These are phyloP conservation scores for Clepsis dumicolana DNA, from an alignment of 2,888 invertebrate genomes.

Conservation along the genomic window DNA sequence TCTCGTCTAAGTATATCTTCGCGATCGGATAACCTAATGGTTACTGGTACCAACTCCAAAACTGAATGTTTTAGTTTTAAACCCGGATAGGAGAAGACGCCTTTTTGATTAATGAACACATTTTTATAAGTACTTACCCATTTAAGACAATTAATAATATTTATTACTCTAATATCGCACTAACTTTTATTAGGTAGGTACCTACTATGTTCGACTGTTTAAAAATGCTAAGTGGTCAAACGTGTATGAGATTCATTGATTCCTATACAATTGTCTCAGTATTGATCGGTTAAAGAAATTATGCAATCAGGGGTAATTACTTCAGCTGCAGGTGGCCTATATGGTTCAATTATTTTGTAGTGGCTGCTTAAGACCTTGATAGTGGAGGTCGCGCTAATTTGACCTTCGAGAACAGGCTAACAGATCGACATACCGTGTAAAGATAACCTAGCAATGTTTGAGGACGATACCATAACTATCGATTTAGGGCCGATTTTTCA, in stretches of 20 bases:
- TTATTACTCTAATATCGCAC: too few species aligned
- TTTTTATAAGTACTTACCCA: too few species aligned
- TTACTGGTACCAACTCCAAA: neutral
- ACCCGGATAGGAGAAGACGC: neutral
- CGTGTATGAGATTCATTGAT: neutral
- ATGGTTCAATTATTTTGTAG: neutral
- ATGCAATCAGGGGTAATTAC: neutral
- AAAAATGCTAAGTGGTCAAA: neutral
- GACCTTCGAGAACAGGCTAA: slow-evolving; percentile 11
- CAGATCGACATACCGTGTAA: slow-evolving; percentile 1
- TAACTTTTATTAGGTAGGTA: too few species aligned
- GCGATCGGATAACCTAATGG: neutral
- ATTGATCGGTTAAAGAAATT: neutral
- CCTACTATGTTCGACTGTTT: too few species aligned
- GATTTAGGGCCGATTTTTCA: too few species aligned
- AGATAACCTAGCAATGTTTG: neutral
- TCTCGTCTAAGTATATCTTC: neutral
- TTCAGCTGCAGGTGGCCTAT: neutral
- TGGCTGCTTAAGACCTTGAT: slow-evolving; percentile 28
- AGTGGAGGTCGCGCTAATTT: neutral
- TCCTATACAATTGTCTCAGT: neutral
- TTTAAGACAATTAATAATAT: too few species aligned
- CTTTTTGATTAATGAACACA: too few species aligned
- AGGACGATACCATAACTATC: neutral
- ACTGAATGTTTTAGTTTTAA: too few species aligned